These are phyloP conservation scores for Scolopax bukidnonensis DNA, from an alignment of 2,797 vertebrate genomes.

Conservation along the genomic window DNA sequence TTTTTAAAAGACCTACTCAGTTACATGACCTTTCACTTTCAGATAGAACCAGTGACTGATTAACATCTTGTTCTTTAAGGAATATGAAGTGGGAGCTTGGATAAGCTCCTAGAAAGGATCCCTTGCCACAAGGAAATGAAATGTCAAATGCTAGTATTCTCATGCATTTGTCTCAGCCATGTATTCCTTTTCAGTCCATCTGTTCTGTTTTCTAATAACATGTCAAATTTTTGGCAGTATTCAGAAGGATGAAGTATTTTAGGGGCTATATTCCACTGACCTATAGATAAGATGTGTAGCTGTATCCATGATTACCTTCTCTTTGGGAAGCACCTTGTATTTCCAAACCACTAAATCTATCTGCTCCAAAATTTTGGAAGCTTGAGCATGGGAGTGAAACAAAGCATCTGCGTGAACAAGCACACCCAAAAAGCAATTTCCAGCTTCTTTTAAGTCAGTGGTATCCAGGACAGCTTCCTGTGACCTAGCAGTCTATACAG, in stretches of 20 bases:
- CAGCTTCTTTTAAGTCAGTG: not conserved
- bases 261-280: not conserved
- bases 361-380: not conserved
- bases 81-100: not conserved
- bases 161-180: not conserved
- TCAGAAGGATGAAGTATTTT: not conserved
- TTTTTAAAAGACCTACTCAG: not conserved
- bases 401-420: not conserved
- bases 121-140: not conserved
- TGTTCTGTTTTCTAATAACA: slow-evolving; percentile 8
- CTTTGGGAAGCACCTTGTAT: not conserved
- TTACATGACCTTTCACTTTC: not conserved
- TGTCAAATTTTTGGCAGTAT: not conserved
- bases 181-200: not conserved
- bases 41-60: not conserved
- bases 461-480: not conserved
- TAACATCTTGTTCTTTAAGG: not conserved
- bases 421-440: not conserved
- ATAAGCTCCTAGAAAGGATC: not conserved
- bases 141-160: not conserved
- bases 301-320: not conserved
- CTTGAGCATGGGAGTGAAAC: not conserved
- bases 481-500: not conserved
- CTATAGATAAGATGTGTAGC: not conserved
- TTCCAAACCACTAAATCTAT: not conserved